Conservation (phyloP, 2,888 invertebrate species). For the Scaptodrosophila latifasciaeformis region DNA sequence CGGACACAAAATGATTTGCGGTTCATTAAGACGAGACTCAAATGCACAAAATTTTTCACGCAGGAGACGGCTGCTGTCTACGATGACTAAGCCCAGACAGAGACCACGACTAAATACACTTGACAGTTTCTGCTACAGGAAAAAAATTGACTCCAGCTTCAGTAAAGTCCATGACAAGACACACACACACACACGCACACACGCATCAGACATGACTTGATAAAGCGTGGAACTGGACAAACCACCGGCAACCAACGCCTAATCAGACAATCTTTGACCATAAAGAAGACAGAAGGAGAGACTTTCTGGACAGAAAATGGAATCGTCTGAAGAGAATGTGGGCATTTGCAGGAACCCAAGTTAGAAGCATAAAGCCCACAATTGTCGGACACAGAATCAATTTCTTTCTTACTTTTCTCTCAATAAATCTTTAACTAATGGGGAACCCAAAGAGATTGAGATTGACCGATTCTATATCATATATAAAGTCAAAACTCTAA, state of each 20-base stretch:
- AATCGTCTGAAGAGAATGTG: too few species aligned
- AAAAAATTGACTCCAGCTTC: conserved; percentile 37
- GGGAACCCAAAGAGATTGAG: too few species aligned
- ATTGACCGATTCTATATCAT: too few species aligned
- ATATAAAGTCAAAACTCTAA: too few species aligned
- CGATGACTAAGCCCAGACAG: conserved; percentile 49
- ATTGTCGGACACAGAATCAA: too few species aligned
- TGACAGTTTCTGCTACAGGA: conserved; percentile 40
- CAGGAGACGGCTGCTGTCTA: conserved; percentile 21
- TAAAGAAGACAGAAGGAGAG: conserved; percentile 21
- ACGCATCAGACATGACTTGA: too few species aligned
- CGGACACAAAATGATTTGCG: conserved; percentile 69
- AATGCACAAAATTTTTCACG: background rate
- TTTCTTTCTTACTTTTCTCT: too few species aligned
- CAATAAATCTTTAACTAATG: too few species aligned
- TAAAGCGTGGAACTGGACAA: conserved; percentile 31
- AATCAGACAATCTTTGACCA: conserved; percentile 47
- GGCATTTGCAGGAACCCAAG: too few species aligned
- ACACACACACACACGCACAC: conserved; percentile 37
- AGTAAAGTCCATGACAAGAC: conserved; percentile 2
- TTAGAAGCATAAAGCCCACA: too few species aligned
- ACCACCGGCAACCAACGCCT: conserved; percentile 28
- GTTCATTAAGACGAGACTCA: conserved; percentile 63
- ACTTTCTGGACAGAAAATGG: too few species aligned
- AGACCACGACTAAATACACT: conserved; percentile 37